A percentile compares a stretch with the other conserved stretches of the same genome.
phyloP scores from a whole-genome alignment of 2,797 vertebrate species.

The Ctenopoma multispine region DNA sequence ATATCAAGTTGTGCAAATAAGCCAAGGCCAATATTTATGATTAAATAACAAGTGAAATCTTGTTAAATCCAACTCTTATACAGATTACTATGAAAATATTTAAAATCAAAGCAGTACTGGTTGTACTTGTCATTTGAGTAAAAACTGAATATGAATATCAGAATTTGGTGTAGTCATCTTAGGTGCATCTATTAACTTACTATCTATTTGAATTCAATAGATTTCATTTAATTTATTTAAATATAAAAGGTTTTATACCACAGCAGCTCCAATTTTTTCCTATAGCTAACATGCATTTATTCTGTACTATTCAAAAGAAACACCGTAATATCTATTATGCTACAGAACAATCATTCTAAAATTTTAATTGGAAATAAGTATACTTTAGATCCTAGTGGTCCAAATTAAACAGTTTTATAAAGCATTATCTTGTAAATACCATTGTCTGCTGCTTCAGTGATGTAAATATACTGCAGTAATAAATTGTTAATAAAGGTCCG shows the following conservation, averaged over 20 bases:
- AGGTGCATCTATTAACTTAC: not conserved
- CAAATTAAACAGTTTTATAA: not conserved
- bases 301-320: too few relatives aligned
- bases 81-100: not conserved
- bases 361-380: not conserved
- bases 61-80: not conserved
- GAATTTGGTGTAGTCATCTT: not conserved
- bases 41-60: not conserved
- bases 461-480: not conserved
- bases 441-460: not conserved
- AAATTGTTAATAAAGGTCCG: too few relatives aligned
- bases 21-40: conserved; percentile 33
- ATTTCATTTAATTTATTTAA: too few relatives aligned
- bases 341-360: too few relatives aligned
- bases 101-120: not conserved
- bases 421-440: not conserved
- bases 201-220: not conserved
- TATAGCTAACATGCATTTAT: too few relatives aligned
- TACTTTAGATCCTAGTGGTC: too few relatives aligned
- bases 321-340: too few relatives aligned
- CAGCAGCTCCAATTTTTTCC: not conserved
- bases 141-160: conserved; percentile 1
- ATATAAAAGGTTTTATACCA: too few relatives aligned
- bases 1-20: conserved; percentile 24
- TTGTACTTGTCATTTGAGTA: not conserved